Evolutionary conservation across 1,140 invertebrate genomes (phyloP).

Genomic region (Chrysopa pallens): DNA sequence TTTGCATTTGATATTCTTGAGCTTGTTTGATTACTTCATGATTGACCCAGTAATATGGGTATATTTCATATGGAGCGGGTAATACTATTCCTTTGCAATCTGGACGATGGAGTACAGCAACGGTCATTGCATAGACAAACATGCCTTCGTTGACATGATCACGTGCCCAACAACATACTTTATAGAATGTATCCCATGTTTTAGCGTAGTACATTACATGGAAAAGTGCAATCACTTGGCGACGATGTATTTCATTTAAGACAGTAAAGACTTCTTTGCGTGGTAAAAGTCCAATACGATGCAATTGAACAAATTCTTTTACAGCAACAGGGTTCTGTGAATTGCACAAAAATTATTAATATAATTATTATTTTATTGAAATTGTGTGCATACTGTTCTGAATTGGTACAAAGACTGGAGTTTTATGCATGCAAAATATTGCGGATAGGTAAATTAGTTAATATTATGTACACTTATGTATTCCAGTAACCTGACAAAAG

Average conservation of each 20-base stretch:
- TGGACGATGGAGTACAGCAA: slow-evolving; percentile 36
- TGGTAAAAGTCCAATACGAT: slow-evolving; percentile 33
- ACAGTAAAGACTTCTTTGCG: slow-evolving; percentile 40
- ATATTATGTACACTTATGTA: too few relatives aligned
- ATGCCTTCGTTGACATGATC: slow-evolving; percentile 38
- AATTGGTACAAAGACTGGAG: too few relatives aligned
- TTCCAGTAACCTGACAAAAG: too few relatives aligned
- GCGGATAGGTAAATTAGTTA: too few relatives aligned
- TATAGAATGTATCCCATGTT: slow-evolving; percentile 35
- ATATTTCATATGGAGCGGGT: slow-evolving; percentile 47
- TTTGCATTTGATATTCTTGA: slow-evolving; percentile 33
- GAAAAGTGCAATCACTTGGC: slow-evolving; percentile 42
- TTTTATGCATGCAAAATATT: too few relatives aligned
- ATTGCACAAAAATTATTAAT: too few relatives aligned
- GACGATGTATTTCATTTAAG: slow-evolving; percentile 36
- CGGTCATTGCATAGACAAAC: slow-evolving; percentile 39
- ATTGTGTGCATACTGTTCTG: too few relatives aligned
- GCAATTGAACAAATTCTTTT: slow-evolving; percentile 33
- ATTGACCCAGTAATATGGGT: slow-evolving; percentile 42
- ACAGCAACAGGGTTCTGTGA: slow-evolving; percentile 33
- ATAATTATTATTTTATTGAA: too few relatives aligned
- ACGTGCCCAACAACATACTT: slow-evolving; percentile 40
- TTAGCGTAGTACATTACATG: slow-evolving; percentile 49
- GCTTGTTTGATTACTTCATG: slow-evolving; percentile 36
- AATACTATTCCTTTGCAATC: slow-evolving; percentile 38